Percentiles rank a stretch among this genome's conserved stretches.
Conservation (phyloP, 2,888 invertebrate genomes). For the Caenorhabditis uteleia region DNA sequence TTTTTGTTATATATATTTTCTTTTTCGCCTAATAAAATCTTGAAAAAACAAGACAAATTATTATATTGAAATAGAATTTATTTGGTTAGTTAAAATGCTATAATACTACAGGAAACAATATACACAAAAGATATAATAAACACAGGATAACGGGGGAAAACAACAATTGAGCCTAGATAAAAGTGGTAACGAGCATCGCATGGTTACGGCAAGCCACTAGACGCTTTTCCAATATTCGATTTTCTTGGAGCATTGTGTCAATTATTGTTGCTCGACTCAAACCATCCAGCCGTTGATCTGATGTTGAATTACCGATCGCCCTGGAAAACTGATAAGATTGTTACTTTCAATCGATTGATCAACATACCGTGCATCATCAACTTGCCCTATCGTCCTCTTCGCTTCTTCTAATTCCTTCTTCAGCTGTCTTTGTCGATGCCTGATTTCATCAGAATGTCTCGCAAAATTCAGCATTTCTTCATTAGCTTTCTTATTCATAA, state of each 20-base stretch:
- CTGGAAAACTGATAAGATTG: conserved; percentile 3
- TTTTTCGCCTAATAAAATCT: too few species aligned
- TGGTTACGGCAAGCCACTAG: conserved; percentile 75
- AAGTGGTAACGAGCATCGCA: conserved; percentile 74
- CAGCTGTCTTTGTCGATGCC: conserved; percentile 64
- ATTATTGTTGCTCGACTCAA: conserved; percentile 43
- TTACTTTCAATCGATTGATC: not conserved
- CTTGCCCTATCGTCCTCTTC: conserved; percentile 72
- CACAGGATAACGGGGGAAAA: too few species aligned
- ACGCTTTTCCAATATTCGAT: conserved; percentile 74
- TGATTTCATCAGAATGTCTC: conserved; percentile 41
- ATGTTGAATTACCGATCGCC: not conserved
- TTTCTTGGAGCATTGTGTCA: conserved; percentile 70
- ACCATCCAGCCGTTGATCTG: conserved; percentile 27
- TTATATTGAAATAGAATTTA: too few species aligned
- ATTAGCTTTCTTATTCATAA: conserved; percentile 29
- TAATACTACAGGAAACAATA: too few species aligned
- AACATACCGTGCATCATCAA: conserved; percentile 43
- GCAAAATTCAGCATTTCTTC: conserved; percentile 33
- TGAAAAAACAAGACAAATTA: too few species aligned
- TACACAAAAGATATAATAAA: too few species aligned
- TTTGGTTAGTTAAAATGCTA: too few species aligned
- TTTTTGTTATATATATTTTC: too few species aligned
- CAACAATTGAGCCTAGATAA: conserved; percentile 58
- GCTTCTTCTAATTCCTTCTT: conserved; percentile 73